Evolutionary conservation across 2,888 invertebrate genomes (phyloP), one percentile per base, ranked within the genome.

Genomic region (Julus scandinavius): DNA sequence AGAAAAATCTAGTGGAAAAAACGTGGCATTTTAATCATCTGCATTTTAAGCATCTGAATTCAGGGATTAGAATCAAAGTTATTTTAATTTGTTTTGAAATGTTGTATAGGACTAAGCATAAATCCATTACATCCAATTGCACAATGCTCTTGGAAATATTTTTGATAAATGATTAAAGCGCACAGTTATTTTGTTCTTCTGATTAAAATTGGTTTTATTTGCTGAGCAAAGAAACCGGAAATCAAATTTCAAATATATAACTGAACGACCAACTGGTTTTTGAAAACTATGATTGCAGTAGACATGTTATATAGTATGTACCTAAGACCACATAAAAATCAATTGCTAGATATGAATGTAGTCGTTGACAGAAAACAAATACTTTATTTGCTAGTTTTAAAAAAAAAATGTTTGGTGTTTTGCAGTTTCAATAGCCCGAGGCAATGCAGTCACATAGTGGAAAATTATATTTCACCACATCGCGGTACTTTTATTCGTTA

Each of bases 281-380:
- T 20, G 20, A 20, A 58, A 20, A 9, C 63, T 72, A 72, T 72
- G 4, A 20, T 72, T n/a, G 58, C 6, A 49, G n/a, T 58, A n/a
- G 1, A n/a, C n/a, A n/a, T n/a, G n/a, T 58, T 5, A 1, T n/a
- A n/a, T n/a, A 17, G n/a, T 17, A 63, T 72, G 72, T 72, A 9
- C 72, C 72, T 5, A 72, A 72, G 29, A 29, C 72, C 72, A 29
- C 20, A 5, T n/a, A 20, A 1, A 29, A 72, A 72, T 72, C 72
- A 20, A 72, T 72, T 72, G 3, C 1, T 63, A 1, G n/a, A 7
- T 20, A 17, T 63, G 63, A 17, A 63, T 20, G 11, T 63, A 15
- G 20, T 63, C 63, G 63, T n/a, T n/a, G 63, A 63, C 72, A 72
- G 72, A 72, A 72, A 72, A 29, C 20, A 29, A 72, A 9, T 72